Conservation (phyloP, 1,140 invertebrate genomes). For the fruit fly (Drosophila melanogaster) region DNA sequence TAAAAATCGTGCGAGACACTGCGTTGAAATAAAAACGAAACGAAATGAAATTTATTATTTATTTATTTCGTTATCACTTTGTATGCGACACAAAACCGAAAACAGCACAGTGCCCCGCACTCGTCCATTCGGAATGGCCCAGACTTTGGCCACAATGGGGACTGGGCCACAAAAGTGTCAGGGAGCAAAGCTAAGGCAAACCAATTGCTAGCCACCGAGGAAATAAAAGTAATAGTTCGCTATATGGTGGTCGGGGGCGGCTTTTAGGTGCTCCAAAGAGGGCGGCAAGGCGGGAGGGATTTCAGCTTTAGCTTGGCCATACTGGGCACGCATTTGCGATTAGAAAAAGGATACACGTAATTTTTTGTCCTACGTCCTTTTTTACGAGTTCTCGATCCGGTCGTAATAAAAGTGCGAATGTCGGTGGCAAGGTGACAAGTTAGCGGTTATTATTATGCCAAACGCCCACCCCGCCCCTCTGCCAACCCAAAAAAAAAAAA, state of each 20-base stretch:
- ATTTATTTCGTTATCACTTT: slow-evolving; percentile 82
- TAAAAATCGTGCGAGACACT: slow-evolving; percentile 60
- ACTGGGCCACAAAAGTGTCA: slow-evolving; percentile 65
- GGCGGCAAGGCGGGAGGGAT: too few relatives aligned
- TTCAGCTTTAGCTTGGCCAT: background rate
- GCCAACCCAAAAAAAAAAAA: slow-evolving; percentile 3
- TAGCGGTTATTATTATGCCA: slow-evolving; percentile 80
- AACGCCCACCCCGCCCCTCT: slow-evolving; percentile 2
- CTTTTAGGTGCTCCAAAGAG: too few relatives aligned
- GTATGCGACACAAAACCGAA: slow-evolving; percentile 69
- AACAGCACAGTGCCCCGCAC: slow-evolving; percentile 18
- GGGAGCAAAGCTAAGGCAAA: slow-evolving; percentile 21
- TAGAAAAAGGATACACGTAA: slow-evolving; percentile 82
- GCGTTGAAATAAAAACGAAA: slow-evolving; percentile 68
- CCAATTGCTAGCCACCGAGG: slow-evolving; percentile 50
- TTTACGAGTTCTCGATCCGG: slow-evolving; percentile 53
- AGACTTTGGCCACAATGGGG: slow-evolving; percentile 60
- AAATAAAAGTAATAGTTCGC: slow-evolving; percentile 77
- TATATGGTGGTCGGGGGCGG: slow-evolving; percentile 2
- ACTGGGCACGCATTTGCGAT: slow-evolving; percentile 58
- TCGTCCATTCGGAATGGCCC: background rate
- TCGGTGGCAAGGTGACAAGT: slow-evolving; percentile 73
- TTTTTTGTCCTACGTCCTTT: slow-evolving; percentile 62
- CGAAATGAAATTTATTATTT: slow-evolving; percentile 72
- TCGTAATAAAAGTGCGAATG: slow-evolving; percentile 54